Evolutionary conservation across 2,797 vertebrate genomes (phyloP).

Genomic region (Hephaestus fuliginosus): DNA sequence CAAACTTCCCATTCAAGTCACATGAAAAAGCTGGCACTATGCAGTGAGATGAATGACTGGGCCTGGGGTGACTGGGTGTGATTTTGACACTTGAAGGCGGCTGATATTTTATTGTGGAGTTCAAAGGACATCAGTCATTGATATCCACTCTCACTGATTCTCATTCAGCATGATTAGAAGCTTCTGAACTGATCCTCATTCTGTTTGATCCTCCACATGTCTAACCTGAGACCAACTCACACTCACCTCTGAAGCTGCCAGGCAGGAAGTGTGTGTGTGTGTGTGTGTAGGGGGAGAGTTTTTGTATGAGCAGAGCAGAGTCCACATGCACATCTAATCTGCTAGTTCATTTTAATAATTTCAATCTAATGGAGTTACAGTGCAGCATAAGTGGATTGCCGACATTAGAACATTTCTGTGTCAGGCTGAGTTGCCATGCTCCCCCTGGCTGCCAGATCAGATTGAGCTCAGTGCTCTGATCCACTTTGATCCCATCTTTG

Average conservation of each 20-base stretch:
- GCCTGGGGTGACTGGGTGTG: slow-evolving; percentile 11
- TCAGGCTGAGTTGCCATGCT: slow-evolving; percentile 12
- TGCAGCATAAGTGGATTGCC: not conserved
- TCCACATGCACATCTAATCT: not conserved
- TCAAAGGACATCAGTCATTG: slow-evolving; percentile 43
- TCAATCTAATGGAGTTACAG: not conserved
- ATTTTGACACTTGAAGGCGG: slow-evolving; percentile 22
- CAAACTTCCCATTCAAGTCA: not conserved
- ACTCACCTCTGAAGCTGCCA: slow-evolving; percentile 19
- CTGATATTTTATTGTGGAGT: slow-evolving; percentile 31
- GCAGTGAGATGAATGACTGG: slow-evolving; percentile 4
- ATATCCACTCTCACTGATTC: slow-evolving; percentile 30
- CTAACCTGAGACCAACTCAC: slow-evolving; percentile 1
- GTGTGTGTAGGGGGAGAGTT: not conserved
- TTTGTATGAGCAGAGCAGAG: not conserved
- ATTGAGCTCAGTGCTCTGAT: slow-evolving; percentile 46
- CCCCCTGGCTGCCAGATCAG: slow-evolving; percentile 48
- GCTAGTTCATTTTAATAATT: not conserved
- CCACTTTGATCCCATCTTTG: slow-evolving; percentile 77
- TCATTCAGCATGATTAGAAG: slow-evolving; percentile 46
- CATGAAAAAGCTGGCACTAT: not conserved
- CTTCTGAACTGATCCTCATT: slow-evolving; percentile 33
- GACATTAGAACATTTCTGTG: not conserved
- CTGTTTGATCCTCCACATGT: slow-evolving; percentile 56
- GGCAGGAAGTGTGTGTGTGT: not conserved